Evolutionary conservation across 2,888 invertebrate genomes (phyloP).

Genomic region (Ectemnius continuus): DNA sequence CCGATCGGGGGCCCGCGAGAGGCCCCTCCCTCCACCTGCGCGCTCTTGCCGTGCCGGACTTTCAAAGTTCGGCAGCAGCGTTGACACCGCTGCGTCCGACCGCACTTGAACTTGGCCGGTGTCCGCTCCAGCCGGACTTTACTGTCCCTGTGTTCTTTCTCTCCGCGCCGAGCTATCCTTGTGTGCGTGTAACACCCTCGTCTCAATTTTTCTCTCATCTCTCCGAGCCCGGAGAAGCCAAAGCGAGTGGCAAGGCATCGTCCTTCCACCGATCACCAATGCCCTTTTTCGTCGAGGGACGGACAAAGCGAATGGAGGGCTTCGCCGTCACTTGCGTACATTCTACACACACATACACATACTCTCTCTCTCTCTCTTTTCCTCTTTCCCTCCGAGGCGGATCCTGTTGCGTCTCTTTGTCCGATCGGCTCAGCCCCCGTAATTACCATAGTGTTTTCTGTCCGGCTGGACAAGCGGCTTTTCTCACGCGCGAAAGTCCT

Average conservation of each 20-base stretch:
- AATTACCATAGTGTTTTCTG: neutral
- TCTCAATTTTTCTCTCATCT: neutral
- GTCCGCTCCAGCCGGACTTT: slow-evolving; percentile 17
- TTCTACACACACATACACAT: too few species aligned
- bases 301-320: too few species aligned
- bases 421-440: neutral
- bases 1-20: slow-evolving; percentile 26
- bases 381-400: too few species aligned
- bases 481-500: neutral
- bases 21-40: slow-evolving; percentile 55
- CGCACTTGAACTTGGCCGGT: slow-evolving; percentile 63
- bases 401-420: neutral
- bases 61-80: slow-evolving; percentile 53
- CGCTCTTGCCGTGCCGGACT: slow-evolving; percentile 38
- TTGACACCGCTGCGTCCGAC: slow-evolving; percentile 37
- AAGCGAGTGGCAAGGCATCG: neutral
- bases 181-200: too few species aligned
- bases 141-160: neutral
- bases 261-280: neutral
- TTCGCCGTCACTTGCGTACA: too few species aligned
- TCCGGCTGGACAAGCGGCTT: neutral
- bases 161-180: neutral
- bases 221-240: neutral
- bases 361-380: too few species aligned
- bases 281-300: neutral